Base-by-base conservation (phyloP, 92 coral and sea anemone genomes). In the Palythoa grandis region DNA sequence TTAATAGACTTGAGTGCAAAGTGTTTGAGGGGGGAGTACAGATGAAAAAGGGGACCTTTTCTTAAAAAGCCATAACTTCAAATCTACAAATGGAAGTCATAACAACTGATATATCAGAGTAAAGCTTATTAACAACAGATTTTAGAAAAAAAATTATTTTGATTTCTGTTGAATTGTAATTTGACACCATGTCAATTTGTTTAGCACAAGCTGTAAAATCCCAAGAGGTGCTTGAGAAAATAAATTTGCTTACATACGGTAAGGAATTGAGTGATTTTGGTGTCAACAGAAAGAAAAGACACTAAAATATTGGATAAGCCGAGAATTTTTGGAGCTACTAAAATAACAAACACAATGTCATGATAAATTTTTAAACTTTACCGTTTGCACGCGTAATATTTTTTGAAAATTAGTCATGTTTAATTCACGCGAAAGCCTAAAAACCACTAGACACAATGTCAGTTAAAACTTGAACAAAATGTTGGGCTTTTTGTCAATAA, bases 221-320 rank as follows among this genome's bases (percentile, higher is more conserved):
- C 83, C 79, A 67, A 75, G 63, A 37, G 66, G 14, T 77, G 76
- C 57, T 83, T 88, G 91, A 76, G 88, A 88, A 76, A 88, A 88
- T 76, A 83, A 74, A 88, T 61, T 71, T 83, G 19, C 77, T 72
- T 58, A 71, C 54, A 66, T 73, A 77, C 72, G 76, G 75, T 25
- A 52, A 65, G 40, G 78, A 84, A 15, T 88, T 77, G 35, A 39
- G 84, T 76, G 1, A 11, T 88, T 80, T 76, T 80, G 35, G 72
- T 66, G 72, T 84, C 78, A 65, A 77, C 39, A 11, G 43, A 79
- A 40, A 83, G 82, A 74, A 79, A 65, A 84, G 88, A 37, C 37
- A 54, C 16, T 61, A 76, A 40, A 20, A 52, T 88, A 71, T 88
- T 65, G 20, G 40, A 88, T 76, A 87, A 84, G 86, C 91, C 66